Conservation (phyloP, 1,140 invertebrate species). For the Drosophila tsacasi region DNA sequence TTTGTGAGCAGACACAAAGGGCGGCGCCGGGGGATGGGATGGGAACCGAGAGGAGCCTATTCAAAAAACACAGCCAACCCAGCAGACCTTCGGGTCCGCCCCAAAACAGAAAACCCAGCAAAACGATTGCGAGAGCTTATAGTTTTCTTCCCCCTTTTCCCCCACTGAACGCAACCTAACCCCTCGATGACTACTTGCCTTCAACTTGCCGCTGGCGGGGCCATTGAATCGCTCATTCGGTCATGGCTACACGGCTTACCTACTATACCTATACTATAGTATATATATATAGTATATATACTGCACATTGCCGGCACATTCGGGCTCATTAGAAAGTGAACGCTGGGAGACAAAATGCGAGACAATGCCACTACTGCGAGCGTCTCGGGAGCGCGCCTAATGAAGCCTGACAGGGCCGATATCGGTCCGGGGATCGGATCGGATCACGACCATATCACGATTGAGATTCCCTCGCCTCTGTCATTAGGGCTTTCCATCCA, state of each 20-base stretch:
- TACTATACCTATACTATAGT: constrained; percentile 17
- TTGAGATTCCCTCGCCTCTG: constrained; percentile 54
- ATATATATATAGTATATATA: constrained; percentile 12
- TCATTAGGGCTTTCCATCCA: constrained; percentile 48
- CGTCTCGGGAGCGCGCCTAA: constrained; percentile 43
- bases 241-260: constrained; percentile 66
- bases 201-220: constrained; percentile 75
- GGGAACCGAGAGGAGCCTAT: constrained; percentile 17
- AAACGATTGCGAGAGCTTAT: constrained; percentile 74
- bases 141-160: constrained; percentile 2
- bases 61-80: constrained; percentile 29
- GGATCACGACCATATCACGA: constrained; percentile 50
- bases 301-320: constrained; percentile 43
- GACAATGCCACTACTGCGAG: constrained; percentile 33
- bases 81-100: constrained; percentile 68
- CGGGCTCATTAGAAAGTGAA: constrained; percentile 78
- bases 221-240: constrained; percentile 71
- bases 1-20: constrained; percentile 64
- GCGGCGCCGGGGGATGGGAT: constrained; percentile 17
- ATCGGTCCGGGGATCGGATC: constrained; percentile 56
- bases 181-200: constrained; percentile 48
- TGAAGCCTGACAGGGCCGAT: constrained; percentile 49
- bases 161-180: background rate
- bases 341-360: constrained; percentile 66
- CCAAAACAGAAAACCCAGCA: constrained; percentile 54